These are phyloP conservation scores for Galago senegalensis DNA, from an alignment of 2,797 vertebrate genomes.

Conservation along the genomic window DNA sequence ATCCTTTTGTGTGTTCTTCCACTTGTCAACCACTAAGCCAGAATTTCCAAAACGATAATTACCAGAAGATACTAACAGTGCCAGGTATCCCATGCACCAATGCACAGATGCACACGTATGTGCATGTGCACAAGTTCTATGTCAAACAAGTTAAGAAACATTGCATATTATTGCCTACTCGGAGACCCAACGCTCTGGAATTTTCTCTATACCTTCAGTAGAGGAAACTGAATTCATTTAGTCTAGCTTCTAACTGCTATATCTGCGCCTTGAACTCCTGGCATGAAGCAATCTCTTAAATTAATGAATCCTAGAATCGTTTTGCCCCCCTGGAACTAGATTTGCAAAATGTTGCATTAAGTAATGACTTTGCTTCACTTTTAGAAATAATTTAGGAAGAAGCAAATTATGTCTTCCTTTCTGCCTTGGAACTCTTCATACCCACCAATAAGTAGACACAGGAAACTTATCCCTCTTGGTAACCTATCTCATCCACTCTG, in stretches of 20 bases:
- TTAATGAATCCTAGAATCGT: neutral
- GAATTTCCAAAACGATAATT: neutral
- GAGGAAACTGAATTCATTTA: neutral
- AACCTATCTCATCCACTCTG: neutral
- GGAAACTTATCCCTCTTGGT: neutral
- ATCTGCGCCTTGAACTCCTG: neutral
- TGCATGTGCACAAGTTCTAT: neutral
- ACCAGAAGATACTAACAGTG: neutral
- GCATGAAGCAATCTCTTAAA: neutral
- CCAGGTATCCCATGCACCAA: neutral
- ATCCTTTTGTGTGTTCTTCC: neutral
- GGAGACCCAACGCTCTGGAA: neutral
- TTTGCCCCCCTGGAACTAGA: neutral
- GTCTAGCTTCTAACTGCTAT: neutral
- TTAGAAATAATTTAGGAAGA: slow-evolving; percentile 25
- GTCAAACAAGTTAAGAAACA: neutral
- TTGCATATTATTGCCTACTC: neutral
- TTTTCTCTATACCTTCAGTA: neutral
- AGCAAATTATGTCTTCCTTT: neutral
- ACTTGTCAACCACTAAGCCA: neutral
- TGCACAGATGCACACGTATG: neutral
- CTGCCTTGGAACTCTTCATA: neutral
- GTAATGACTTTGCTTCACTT: neutral
- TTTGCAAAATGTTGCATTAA: neutral
- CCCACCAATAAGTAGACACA: neutral